phyloP scores from a whole-genome alignment of 2,888 invertebrate genomes.

The Xestia rhomboidea region DNA sequence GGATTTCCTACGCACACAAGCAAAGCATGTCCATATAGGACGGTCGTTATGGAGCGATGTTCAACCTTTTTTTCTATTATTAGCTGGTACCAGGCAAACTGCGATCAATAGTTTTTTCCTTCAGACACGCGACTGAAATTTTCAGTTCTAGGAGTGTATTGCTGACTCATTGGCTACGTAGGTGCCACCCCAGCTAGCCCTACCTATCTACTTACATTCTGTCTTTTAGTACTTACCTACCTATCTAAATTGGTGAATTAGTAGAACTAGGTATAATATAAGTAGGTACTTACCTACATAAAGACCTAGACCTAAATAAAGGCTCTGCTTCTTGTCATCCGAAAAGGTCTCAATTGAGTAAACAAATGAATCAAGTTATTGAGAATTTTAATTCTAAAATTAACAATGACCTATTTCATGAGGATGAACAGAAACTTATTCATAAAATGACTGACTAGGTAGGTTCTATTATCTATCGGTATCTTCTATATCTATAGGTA shows the following conservation, averaged over 20 bases:
- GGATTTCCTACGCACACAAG: constrained; percentile 61
- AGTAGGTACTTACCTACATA: background rate
- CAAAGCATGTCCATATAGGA: constrained; percentile 35
- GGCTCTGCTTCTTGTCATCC: background rate
- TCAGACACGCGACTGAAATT: constrained; percentile 25
- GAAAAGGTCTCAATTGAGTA: constrained; percentile 24
- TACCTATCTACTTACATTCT: background rate
- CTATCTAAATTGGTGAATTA: background rate
- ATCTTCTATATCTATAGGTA: too few relatives aligned
- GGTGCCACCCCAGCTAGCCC: background rate
- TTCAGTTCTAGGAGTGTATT: constrained; percentile 20
- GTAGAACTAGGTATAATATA: background rate
- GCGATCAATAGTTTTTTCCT: constrained; percentile 56
- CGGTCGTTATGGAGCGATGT: constrained; percentile 35
- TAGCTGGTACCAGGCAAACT: constrained; percentile 35
- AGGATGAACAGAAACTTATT: constrained; percentile 8
- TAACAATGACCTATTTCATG: constrained; percentile 25
- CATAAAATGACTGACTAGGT: background rate
- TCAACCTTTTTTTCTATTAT: constrained; percentile 62
- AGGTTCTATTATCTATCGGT: too few relatives aligned
- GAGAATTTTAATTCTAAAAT: constrained; percentile 23
- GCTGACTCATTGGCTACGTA: background rate
- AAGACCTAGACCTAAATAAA: background rate
- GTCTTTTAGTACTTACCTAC: background rate
- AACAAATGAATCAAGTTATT: constrained; percentile 52